Evolutionary conservation across 2,888 invertebrate genomes (phyloP).

Genomic region (Boloria selene): DNA sequence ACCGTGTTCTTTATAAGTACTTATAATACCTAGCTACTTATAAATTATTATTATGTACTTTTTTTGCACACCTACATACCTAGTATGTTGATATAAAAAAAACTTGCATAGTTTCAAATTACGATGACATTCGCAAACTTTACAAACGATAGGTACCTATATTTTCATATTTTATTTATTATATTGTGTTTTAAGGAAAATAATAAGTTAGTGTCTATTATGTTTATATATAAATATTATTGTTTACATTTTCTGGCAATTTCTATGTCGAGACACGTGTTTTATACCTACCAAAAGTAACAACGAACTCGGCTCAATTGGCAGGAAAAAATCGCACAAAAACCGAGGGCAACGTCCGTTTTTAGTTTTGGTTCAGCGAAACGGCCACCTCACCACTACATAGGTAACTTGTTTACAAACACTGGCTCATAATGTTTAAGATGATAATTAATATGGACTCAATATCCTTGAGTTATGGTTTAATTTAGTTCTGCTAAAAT

Average conservation of each 20-base stretch:
- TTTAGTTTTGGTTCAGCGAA: conserved; percentile 70
- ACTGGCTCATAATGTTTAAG: conserved; percentile 29
- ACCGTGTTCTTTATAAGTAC: too few species aligned
- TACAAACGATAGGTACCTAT: too few species aligned
- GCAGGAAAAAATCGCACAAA: conserved; percentile 60
- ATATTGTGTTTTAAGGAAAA: too few species aligned
- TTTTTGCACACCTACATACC: too few species aligned
- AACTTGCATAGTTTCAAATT: too few species aligned
- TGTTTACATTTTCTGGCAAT: conserved; percentile 17
- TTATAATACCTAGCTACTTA: too few species aligned
- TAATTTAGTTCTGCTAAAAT: conserved; percentile 30
- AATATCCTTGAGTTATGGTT: conserved; percentile 25
- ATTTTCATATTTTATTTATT: too few species aligned
- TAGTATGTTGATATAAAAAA: too few species aligned
- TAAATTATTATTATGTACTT: too few species aligned
- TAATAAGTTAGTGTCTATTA: too few species aligned
- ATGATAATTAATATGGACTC: conserved; percentile 31
- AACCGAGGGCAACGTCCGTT: conserved; percentile 75
- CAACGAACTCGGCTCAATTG: conserved; percentile 50
- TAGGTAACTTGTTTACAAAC: conserved; percentile 38
- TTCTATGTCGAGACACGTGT: conserved; percentile 9
- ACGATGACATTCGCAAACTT: too few species aligned
- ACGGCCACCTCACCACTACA: conserved; percentile 54
- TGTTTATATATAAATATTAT: not conserved
- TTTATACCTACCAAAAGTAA: conserved; percentile 35